Evolutionary conservation across 2,888 invertebrate genomes (phyloP), one percentile per base, ranked within the genome.

Genomic region (Siphonodentalium dalli): DNA sequence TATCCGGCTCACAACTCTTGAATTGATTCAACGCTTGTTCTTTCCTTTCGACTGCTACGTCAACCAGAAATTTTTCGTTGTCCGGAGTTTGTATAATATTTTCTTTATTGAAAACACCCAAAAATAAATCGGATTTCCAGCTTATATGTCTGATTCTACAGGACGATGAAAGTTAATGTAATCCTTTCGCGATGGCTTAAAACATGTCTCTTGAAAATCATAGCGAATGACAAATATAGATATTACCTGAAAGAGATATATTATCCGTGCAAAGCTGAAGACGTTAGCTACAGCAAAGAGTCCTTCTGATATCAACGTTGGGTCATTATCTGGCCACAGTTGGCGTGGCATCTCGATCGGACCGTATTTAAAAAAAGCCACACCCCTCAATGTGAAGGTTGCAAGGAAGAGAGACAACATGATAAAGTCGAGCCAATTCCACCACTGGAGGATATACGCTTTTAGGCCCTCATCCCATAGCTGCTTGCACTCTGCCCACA

Each of bases 361-460:
- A 2, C 83, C 83, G 54, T 81, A 82, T 27, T 63, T 65, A 28
- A 69, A 59, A 56, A 74, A 83, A 18, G 83, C 83, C 4, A 83
- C 81, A 3, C 80, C 78, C 48, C 85, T 76, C 1, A 85, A 75
- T 0, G 84, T 82, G 66, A 85, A 84, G 3, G 85, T 84, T 57
- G 84, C 82, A 29, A 85, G 74, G 67, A 85, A 85, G 8, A 85
- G 77, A 20, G 85, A 84, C 13, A 85, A 78, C 85, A 85, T 85
- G 58, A 85, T 83, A 66, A 85, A 85, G 70, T 85, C 85, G 35
- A 85, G 75, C 85, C 85, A 85, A 72, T 85, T 85, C 85, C 85
- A 85, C 85, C 85, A 85, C 65, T 85, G 85, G 13, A 82, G 73
- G 23, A 83, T 77, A 69, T 85, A 85, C 21, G 84, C 84, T 54